Evolutionary conservation across 2,888 invertebrate genomes (phyloP).

Genomic region (Stenchaetothrips biformis): DNA sequence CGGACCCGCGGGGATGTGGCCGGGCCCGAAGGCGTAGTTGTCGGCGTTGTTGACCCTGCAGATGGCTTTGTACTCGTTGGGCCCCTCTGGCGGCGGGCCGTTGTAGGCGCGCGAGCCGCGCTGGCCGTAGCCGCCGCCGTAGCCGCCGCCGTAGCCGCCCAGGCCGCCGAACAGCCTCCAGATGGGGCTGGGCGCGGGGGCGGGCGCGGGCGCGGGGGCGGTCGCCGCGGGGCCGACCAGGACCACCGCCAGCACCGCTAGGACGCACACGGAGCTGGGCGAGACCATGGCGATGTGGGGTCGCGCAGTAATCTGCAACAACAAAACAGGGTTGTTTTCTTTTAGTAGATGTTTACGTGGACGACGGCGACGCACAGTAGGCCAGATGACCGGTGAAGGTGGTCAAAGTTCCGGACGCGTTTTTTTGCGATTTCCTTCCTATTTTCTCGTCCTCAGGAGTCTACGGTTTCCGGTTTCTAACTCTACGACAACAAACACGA

Average conservation of each 20-base stretch:
- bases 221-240: background rate
- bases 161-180: conserved; percentile 13
- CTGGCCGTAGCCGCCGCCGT: background rate
- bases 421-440: too few relatives aligned
- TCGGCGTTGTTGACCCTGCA: conserved; percentile 20
- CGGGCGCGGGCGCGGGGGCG: conserved; percentile 11
- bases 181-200: conserved; percentile 3
- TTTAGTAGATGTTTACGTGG: too few relatives aligned
- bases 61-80: conserved; percentile 15
- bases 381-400: too few relatives aligned
- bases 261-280: background rate
- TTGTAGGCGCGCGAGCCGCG: background rate
- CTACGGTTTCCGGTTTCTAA: too few relatives aligned
- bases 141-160: background rate
- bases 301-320: too few relatives aligned
- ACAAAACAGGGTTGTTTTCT: too few relatives aligned
- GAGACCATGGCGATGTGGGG: background rate
- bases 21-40: conserved; percentile 12
- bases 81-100: background rate
- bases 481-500: too few relatives aligned
- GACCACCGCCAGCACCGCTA: conserved; percentile 4
- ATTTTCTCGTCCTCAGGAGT: too few relatives aligned
- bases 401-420: too few relatives aligned
- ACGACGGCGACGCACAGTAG: too few relatives aligned
- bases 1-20: background rate